Conservation (phyloP, 2,113 vertebrate genomes). For the Grammomys dolichurus region DNA sequence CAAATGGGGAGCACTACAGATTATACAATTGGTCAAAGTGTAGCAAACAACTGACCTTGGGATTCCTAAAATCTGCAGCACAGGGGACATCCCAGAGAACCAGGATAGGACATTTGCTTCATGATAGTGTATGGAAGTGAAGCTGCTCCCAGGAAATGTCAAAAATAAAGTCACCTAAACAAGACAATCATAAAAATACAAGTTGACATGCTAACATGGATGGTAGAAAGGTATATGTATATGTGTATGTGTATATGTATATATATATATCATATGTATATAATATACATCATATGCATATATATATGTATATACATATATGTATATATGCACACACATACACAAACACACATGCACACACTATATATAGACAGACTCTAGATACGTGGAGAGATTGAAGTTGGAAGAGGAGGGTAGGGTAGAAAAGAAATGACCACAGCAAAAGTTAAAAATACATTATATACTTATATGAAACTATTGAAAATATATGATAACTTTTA, state of each 20-base stretch:
- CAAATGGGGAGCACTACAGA: background rate
- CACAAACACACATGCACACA: background rate
- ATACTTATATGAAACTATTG: background rate
- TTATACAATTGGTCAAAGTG: background rate
- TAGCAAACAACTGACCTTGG: background rate
- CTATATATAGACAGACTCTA: background rate
- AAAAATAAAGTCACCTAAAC: background rate
- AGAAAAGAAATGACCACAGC: background rate
- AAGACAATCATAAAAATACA: background rate
- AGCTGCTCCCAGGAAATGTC: background rate
- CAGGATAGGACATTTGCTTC: background rate
- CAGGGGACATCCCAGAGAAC: background rate
- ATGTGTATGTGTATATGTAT: background rate
- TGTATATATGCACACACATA: background rate
- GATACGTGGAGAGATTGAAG: too few species aligned
- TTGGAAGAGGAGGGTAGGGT: background rate
- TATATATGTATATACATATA: too few species aligned
- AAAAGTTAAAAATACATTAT: background rate
- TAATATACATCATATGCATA: background rate
- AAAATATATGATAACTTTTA: background rate
- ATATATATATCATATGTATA: too few species aligned
- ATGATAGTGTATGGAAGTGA: background rate
- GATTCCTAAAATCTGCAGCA: too few species aligned
- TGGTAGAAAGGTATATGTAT: background rate
- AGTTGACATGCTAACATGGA: background rate